A percentile compares a stretch with the other conserved stretches of the same genome.
Conservation (phyloP, 2,797 vertebrate genomes). For the Spinus olivaceus region DNA sequence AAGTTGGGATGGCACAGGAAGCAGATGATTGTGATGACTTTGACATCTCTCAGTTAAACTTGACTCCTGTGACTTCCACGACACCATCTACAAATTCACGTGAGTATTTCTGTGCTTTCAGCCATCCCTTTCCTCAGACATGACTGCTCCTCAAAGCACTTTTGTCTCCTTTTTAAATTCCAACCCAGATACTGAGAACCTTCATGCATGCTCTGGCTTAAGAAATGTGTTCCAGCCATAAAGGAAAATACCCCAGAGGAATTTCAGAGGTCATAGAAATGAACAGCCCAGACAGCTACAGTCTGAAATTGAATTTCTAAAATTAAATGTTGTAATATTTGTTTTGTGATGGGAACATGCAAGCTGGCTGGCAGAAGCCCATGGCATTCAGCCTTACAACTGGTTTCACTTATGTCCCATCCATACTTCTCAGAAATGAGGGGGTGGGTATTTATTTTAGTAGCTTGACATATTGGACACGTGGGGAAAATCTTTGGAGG, state of each 20-base stretch:
- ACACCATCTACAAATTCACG: conserved; percentile 98
- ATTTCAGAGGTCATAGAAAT: background rate
- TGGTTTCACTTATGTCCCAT: background rate
- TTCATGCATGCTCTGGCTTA: background rate
- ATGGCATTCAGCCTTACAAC: background rate
- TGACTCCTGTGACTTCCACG: conserved; percentile 97
- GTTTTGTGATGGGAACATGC: background rate
- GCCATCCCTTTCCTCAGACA: background rate
- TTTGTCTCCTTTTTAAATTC: background rate
- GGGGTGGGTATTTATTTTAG: background rate
- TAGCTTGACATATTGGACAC: background rate
- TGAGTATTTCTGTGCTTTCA: conserved; percentile 72
- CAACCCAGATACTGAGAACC: background rate
- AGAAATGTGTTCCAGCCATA: background rate
- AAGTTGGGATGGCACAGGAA: conserved; percentile 95
- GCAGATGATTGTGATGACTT: conserved; percentile 98
- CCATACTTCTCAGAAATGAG: background rate
- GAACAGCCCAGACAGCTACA: background rate
- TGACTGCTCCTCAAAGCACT: background rate
- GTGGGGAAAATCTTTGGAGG: background rate
- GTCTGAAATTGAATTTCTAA: background rate
- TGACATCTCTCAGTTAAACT: conserved; percentile 98
- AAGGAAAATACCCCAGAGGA: background rate
- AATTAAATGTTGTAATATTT: background rate
- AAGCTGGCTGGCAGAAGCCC: background rate